A percentile compares a stretch with the other conserved stretches of the same genome.
phyloP scores from a whole-genome alignment of 2,113 vertebrate genomes.

The Malurus melanocephalus region DNA sequence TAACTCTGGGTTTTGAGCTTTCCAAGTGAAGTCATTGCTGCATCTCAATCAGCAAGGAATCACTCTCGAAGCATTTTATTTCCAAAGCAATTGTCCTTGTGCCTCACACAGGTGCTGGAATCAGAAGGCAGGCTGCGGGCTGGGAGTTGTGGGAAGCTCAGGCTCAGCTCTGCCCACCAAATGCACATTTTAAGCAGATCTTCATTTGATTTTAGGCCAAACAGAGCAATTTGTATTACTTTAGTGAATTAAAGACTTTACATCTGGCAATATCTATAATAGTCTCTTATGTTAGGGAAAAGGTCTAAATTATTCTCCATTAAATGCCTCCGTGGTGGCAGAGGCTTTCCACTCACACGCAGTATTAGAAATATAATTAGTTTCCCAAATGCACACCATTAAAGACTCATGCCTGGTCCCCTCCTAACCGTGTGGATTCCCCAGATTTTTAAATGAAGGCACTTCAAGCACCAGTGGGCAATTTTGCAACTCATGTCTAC shows the following conservation, averaged over 20 bases:
- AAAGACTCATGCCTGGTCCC: background rate
- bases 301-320: background rate
- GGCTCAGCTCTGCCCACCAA: background rate
- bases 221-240: background rate
- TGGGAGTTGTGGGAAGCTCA: background rate
- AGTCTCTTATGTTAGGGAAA: background rate
- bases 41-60: background rate
- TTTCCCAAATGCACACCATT: background rate
- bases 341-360: background rate
- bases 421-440: background rate
- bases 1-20: background rate
- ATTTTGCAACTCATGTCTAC: background rate
- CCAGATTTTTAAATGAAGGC: background rate
- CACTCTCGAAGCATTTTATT: background rate
- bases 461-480: background rate
- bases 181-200: background rate
- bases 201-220: background rate
- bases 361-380: background rate
- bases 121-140: background rate
- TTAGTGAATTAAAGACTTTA: background rate
- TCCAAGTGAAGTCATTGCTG: background rate
- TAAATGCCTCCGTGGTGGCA: background rate
- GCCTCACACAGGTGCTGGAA: rapidly evolving
- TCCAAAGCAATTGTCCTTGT: background rate
- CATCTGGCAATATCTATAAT: background rate